These are phyloP conservation scores for Aethina tumida DNA, from an alignment of 1,140 invertebrate genomes.

Conservation along the genomic window DNA sequence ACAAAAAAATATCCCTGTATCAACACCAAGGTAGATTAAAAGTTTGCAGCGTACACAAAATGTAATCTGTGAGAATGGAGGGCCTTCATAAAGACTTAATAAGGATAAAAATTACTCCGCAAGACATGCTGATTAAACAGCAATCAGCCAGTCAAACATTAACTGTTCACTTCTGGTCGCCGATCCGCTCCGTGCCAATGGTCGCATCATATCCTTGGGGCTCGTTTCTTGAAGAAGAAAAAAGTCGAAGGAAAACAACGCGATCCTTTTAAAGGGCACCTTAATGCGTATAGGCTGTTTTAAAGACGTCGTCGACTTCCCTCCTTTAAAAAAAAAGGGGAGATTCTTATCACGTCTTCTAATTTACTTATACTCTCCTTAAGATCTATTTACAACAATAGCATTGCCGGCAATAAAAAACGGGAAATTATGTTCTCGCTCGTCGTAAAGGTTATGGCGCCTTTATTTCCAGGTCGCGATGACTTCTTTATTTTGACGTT, in stretches of 20 bases:
- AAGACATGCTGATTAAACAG: conserved; percentile 32
- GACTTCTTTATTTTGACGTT: no score
- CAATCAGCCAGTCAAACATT: conserved; percentile 28
- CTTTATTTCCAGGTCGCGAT: no score
- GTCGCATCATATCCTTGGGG: conserved; percentile 30
- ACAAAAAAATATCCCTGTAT: no score
- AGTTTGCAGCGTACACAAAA: conserved; percentile 16
- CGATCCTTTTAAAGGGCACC: conserved; percentile 27
- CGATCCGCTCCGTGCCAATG: conserved; percentile 23
- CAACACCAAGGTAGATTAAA: conserved; percentile 1
- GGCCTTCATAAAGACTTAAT: conserved; percentile 24
- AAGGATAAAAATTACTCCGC: conserved; percentile 31
- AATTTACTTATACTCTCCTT: conserved; percentile 57
- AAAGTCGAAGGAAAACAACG: conserved; percentile 30
- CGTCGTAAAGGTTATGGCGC: no score
- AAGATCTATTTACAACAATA: conserved; percentile 49
- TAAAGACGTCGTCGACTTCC: conserved; percentile 28
- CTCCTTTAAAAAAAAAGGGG: conserved; percentile 38
- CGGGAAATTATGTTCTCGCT: conserved; percentile 23
- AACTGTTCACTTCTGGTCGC: conserved; percentile 16
- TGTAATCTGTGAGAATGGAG: conserved; percentile 21
- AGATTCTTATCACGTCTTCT: conserved; percentile 56
- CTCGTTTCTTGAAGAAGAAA: conserved; percentile 29
- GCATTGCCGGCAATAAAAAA: conserved; percentile 28
- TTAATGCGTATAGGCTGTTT: conserved; percentile 31